These are phyloP conservation scores for Caenorhabditis wallacei DNA, from an alignment of 2,888 invertebrate genomes.

Conservation along the genomic window DNA sequence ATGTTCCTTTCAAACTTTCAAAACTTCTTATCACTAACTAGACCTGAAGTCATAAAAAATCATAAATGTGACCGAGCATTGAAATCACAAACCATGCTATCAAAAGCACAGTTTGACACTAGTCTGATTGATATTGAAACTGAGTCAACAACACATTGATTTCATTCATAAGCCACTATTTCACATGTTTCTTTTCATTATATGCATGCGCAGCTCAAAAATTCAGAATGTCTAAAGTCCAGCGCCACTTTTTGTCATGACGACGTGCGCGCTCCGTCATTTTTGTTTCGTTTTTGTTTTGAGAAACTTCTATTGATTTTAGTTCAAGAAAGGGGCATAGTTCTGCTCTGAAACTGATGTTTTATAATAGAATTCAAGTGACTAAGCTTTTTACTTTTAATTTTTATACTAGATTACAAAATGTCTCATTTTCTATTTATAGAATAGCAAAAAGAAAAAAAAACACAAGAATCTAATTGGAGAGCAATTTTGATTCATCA, in stretches of 20 bases:
- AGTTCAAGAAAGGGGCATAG: neutral
- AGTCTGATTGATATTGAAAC: slow-evolving; percentile 2
- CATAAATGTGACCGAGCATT: neutral
- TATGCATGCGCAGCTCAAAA: neutral
- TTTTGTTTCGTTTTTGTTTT: neutral
- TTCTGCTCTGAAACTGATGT: neutral
- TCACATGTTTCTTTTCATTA: slow-evolving; percentile 4
- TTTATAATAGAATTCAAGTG: neutral
- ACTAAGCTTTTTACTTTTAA: neutral
- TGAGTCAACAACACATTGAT: slow-evolving; percentile 18
- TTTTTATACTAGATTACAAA: neutral
- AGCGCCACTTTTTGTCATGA: slow-evolving; percentile 22
- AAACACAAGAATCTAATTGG: neutral
- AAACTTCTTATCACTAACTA: no score
- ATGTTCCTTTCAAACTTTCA: no score
- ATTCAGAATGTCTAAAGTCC: slow-evolving; percentile 34
- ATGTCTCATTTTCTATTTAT: no score
- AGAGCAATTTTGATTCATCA: slow-evolving; percentile 34
- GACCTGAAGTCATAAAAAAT: neutral
- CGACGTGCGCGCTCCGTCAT: slow-evolving; percentile 3
- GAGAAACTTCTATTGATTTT: slow-evolving; percentile 17
- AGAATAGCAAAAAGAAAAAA: no score
- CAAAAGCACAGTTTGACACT: slow-evolving; percentile 6
- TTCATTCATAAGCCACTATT: slow-evolving; percentile 21
- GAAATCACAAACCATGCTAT: slow-evolving; percentile 30